Conservation (phyloP, 2,797 vertebrate species). For the Halcyon chelicuti region DNA sequence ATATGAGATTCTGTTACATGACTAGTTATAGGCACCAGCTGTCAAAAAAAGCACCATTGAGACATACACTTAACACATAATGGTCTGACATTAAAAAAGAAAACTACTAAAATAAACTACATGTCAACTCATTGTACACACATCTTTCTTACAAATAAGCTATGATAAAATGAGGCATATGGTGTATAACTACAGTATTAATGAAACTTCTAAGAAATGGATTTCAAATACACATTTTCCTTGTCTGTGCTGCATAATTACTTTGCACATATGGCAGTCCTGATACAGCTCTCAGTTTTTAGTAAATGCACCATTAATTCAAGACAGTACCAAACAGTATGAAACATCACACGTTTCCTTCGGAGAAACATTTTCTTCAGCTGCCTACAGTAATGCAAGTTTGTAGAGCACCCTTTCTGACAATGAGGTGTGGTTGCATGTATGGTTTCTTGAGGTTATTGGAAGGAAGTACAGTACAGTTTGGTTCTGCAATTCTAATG, state of each 20-base stretch:
- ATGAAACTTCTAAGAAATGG: constrained; percentile 75
- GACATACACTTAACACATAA: constrained; percentile 62
- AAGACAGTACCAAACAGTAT: constrained; percentile 73
- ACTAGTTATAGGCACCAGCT: constrained; percentile 63
- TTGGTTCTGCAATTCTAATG: constrained; percentile 67
- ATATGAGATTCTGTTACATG: constrained; percentile 52
- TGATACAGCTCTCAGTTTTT: constrained; percentile 65
- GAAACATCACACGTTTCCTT: constrained; percentile 41
- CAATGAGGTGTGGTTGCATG: constrained; percentile 71
- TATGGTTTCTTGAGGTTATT: constrained; percentile 72
- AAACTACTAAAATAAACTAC: constrained; percentile 74
- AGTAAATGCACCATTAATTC: constrained; percentile 70
- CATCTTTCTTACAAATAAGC: constrained; percentile 77
- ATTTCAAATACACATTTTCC: constrained; percentile 64
- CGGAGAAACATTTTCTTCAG: constrained; percentile 65
- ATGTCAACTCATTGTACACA: constrained; percentile 79
- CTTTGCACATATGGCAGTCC: constrained; percentile 72
- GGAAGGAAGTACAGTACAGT: constrained; percentile 77
- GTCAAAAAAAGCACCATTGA: constrained; percentile 48
- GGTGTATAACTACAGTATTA: constrained; percentile 81
- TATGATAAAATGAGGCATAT: constrained; percentile 79
- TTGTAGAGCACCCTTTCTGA: constrained; percentile 67
- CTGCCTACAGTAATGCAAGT: constrained; percentile 72
- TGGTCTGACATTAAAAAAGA: constrained; percentile 61
- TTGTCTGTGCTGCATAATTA: constrained; percentile 60